Evolutionary conservation across 2,888 invertebrate species (phyloP).

Genomic region (Pristionchus mayeri): DNA sequence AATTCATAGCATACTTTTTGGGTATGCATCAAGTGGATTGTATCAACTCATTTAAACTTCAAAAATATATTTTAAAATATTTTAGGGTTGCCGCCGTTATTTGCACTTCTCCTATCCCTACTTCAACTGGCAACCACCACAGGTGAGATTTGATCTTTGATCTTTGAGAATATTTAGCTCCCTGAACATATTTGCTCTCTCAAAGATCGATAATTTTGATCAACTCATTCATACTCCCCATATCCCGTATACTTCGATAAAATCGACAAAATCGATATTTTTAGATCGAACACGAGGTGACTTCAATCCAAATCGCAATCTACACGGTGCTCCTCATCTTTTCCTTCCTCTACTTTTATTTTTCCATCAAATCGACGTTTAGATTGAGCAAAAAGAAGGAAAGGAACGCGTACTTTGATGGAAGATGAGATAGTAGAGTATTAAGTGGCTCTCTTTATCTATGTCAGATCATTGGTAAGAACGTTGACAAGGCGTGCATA

Average conservation of each 20-base stretch:
- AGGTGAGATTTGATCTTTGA: constrained; percentile 32
- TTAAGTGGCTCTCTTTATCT: too few species aligned
- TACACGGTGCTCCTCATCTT: constrained; percentile 57
- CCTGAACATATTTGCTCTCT: too few species aligned
- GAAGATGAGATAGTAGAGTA: too few species aligned
- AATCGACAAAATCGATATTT: too few species aligned
- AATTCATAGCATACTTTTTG: too few species aligned
- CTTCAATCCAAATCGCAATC: constrained; percentile 62
- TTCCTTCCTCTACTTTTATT: constrained; percentile 60
- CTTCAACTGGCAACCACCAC: constrained; percentile 64
- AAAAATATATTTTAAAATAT: not conserved
- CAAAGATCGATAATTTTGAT: too few species aligned
- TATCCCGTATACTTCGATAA: too few species aligned
- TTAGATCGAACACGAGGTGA: constrained; percentile 61
- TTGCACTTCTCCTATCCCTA: constrained; percentile 66
- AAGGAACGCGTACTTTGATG: constrained; percentile 12
- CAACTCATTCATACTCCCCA: too few species aligned
- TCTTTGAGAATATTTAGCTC: not conserved
- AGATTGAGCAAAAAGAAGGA: not conserved
- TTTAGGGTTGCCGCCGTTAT: constrained; percentile 54
- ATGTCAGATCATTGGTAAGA: too few species aligned
- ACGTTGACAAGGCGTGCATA: too few species aligned
- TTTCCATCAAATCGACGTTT: constrained; percentile 65
- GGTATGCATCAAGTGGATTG: too few species aligned
- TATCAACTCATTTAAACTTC: too few species aligned